Base-by-base conservation (phyloP, 2,113 vertebrate species). In the Felis chaus region DNA sequence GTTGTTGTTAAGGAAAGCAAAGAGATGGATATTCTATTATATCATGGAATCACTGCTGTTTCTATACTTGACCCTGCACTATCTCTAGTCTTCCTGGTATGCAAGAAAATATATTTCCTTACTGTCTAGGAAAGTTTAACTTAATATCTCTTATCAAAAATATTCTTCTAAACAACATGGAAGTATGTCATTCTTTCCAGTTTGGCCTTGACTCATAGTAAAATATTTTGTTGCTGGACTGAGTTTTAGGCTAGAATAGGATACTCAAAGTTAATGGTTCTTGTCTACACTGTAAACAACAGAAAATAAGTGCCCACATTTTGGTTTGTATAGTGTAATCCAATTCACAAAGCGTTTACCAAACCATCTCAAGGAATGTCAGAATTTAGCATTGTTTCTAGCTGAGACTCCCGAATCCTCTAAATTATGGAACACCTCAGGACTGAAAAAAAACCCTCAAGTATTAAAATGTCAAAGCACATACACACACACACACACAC, bases 341-440 rank as follows among this genome's bases (percentile, higher is more conserved):
- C 68, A 91, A 7, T 80, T 97, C 15, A 89, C 73, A 98, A 96
- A 14, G 21, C 1, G 3, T 96, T 93, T 89, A 94, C 61, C 25
- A 96, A 61, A 39, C 18, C 21, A 76, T 92, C 31, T 90, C n/a
- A 18, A 65, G 57, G 18, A 36, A 83, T 94, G 89, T 73, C 33
- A 53, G 39, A 89, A 55, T 12, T 36, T 89, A 39, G 7, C 53
- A 33, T 69, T 78, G 25, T 97, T 79, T 27, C 11, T 73, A 80
- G 25, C 15, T 92, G 25, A 96, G n/a, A 78, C 15, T 90, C 68
- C 19, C 57, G 97, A 95, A 68, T 94, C 63, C 68, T 80, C 63
- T 57, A 92, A 87, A 87, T 83, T 73, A 84, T 79, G 45, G 15
- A 53, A 93, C 88, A 55, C 3, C 11, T 55, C 9, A n/a, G 69